These are phyloP conservation scores for Rotaria socialis DNA, from an alignment of 2,888 invertebrate genomes.

Conservation along the genomic window DNA sequence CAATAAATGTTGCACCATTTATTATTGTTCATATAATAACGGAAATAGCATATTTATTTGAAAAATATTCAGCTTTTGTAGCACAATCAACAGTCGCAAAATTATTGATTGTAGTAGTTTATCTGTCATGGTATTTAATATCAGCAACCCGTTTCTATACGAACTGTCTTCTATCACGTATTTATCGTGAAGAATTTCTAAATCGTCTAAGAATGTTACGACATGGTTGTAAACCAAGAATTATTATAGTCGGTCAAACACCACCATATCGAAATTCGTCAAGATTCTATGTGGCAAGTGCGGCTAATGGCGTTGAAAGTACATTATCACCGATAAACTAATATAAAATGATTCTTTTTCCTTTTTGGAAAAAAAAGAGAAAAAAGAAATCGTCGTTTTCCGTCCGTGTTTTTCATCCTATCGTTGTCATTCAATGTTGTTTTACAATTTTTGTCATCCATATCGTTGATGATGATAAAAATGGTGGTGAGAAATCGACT, in stretches of 20 bases:
- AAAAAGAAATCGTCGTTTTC: neutral
- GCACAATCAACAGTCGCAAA: neutral
- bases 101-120: neutral
- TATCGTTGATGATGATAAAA: neutral
- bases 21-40: slow-evolving; percentile 25
- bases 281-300: neutral
- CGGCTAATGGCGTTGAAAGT: neutral
- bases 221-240: slow-evolving; percentile 19
- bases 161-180: slow-evolving; percentile 13
- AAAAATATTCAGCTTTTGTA: slow-evolving; percentile 4
- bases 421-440: neutral
- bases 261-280: neutral
- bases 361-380: neutral
- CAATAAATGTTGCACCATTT: slow-evolving; percentile 36
- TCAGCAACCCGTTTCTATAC: slow-evolving; percentile 31
- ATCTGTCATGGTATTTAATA: slow-evolving; percentile 28
- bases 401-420: neutral
- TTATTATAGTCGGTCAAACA: neutral
- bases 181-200: slow-evolving; percentile 19
- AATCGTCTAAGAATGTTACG: neutral
- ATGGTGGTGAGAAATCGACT: neutral
- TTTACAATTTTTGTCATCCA: neutral
- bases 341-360: neutral
- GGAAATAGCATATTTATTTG: slow-evolving; percentile 18
- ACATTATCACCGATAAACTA: neutral